Percentiles rank a stretch among this genome's conserved stretches.
These are phyloP conservation scores for Ellobium chinense DNA, from an alignment of 2,888 invertebrate species.

Conservation along the genomic window DNA sequence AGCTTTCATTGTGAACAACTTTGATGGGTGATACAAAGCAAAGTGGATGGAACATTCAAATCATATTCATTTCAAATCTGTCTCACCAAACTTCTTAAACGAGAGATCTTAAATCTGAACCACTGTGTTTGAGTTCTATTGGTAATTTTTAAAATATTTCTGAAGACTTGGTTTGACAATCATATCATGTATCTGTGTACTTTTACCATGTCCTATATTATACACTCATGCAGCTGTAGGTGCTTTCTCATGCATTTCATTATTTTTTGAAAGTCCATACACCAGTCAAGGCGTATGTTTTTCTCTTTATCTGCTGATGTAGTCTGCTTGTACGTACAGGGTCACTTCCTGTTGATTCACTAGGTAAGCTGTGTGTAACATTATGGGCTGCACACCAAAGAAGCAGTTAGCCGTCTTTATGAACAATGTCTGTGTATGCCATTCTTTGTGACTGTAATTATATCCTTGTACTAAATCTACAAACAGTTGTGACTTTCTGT, in stretches of 20 bases:
- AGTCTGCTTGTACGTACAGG: constrained; percentile 27
- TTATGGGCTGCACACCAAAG: constrained; percentile 9
- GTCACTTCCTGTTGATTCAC: constrained; percentile 9
- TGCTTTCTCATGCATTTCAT: not conserved
- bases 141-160: no score
- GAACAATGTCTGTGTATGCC: constrained; percentile 12
- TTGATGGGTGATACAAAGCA: no score
- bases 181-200: not conserved
- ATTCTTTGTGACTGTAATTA: constrained; percentile 36
- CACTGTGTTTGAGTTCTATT: no score
- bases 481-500: not conserved
- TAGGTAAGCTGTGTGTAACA: constrained; percentile 24
- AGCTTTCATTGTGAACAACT: no score
- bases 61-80: no score
- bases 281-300: not conserved
- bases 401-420: constrained; percentile 2
- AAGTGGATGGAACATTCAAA: no score
- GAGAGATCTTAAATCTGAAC: no score
- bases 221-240: not conserved
- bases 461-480: not conserved
- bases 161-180: constrained; percentile 10
- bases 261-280: not conserved
- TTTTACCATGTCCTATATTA: not conserved
- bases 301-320: not conserved
- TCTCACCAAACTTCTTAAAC: no score